Conservation (phyloP, 2,888 invertebrate species). For the Schizotus pectinicornis region DNA sequence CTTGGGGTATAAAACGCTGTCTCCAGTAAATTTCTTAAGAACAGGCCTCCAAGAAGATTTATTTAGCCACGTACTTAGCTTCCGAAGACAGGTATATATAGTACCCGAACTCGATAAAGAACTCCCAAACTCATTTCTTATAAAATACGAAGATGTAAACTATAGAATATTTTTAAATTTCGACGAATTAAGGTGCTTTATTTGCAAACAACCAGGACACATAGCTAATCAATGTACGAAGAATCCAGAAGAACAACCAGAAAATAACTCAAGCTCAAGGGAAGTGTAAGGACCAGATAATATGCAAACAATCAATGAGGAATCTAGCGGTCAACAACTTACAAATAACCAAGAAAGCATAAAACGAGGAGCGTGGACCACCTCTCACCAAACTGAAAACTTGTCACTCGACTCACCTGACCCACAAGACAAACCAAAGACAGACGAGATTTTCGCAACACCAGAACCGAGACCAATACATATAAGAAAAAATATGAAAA, state of each 20-base stretch:
- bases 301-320: too few relatives aligned
- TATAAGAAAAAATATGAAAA: too few relatives aligned
- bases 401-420: too few relatives aligned
- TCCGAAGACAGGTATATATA: conserved; percentile 35
- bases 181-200: conserved; percentile 31
- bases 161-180: conserved; percentile 31
- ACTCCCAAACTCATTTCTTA: conserved; percentile 12
- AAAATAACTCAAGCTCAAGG: not conserved
- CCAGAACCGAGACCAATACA: too few relatives aligned
- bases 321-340: too few relatives aligned
- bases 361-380: too few relatives aligned
- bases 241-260: not conserved
- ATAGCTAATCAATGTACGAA: conserved; percentile 25
- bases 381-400: too few relatives aligned
- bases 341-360: too few relatives aligned
- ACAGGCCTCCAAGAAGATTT: conserved; percentile 32
- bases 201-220: conserved; percentile 35
- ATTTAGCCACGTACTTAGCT: conserved; percentile 38
- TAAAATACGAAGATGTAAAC: conserved; percentile 24
- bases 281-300: not conserved
- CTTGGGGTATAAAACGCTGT: conserved; percentile 28
- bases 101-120: conserved; percentile 16
- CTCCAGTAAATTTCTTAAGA: conserved; percentile 34
- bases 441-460: too few relatives aligned
- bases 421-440: too few relatives aligned